A percentile compares a stretch with the other conserved stretches of the same genome.
Evolutionary conservation across 2,888 invertebrate species (phyloP).

Genomic region (Ichneumon xanthorius): DNA sequence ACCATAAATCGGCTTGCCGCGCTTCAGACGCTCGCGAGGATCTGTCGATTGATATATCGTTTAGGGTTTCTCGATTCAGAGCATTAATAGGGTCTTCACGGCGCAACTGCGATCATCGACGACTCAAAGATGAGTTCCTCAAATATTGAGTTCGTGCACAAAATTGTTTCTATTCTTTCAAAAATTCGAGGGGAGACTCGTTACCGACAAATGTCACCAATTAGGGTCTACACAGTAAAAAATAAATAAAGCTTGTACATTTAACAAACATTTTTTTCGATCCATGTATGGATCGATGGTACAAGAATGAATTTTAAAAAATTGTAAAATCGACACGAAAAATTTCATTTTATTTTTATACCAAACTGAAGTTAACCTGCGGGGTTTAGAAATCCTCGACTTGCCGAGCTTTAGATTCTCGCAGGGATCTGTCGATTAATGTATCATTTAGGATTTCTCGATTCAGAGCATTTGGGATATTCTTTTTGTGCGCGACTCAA

Average conservation of each 20-base stretch:
- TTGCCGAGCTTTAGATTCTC: too few species aligned
- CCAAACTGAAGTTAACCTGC: too few species aligned
- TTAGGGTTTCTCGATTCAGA: constrained; percentile 16
- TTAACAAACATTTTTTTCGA: neutral
- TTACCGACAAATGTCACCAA: too few species aligned
- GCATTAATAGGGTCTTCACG: constrained; percentile 5
- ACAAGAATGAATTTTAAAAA: too few species aligned
- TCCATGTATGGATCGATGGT: too few species aligned
- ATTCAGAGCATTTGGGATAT: too few species aligned
- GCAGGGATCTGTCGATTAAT: too few species aligned
- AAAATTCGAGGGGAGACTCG: neutral
- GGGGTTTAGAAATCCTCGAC: too few species aligned
- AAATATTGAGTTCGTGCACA: neutral
- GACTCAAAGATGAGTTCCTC: neutral
- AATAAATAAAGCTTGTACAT: neutral
- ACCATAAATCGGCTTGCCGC: constrained; percentile 35
- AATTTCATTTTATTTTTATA: too few species aligned
- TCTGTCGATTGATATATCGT: constrained; percentile 56
- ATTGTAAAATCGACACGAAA: too few species aligned
- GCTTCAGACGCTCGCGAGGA: constrained; percentile 16
- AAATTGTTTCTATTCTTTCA: neutral
- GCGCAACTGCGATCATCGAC: neutral
- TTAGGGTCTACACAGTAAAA: too few species aligned
- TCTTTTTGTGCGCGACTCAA: neutral
- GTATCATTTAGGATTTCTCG: too few species aligned